Percentiles rank a stretch among this genome's conserved stretches.
Evolutionary conservation across 2,113 vertebrate genomes (phyloP).

Genomic region (Pterocles orientalis): DNA sequence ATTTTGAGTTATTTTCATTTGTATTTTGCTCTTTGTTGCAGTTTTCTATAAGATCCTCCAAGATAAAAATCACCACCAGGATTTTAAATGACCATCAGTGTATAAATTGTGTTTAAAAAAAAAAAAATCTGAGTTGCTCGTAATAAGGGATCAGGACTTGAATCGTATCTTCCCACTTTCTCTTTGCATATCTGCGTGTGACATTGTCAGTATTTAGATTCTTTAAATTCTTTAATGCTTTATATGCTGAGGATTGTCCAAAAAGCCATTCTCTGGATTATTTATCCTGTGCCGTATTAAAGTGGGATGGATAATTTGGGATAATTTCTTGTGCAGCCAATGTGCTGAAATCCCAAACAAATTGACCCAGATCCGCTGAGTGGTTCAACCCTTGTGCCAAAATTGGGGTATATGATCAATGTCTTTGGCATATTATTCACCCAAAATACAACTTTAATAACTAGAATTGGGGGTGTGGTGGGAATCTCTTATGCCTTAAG

Average conservation of each 20-base stretch:
- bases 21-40: background rate
- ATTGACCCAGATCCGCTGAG: background rate
- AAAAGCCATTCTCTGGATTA: background rate
- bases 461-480: background rate
- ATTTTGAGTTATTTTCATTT: background rate
- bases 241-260: background rate
- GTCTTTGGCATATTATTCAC: background rate
- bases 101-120: background rate
- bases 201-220: background rate
- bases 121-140: background rate
- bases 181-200: fast-evolving
- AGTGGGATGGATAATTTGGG: background rate
- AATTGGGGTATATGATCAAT: background rate
- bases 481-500: background rate
- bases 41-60: background rate
- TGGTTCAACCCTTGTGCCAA: fast-evolving
- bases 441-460: background rate
- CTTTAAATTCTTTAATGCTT: background rate
- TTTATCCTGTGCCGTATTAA: background rate
- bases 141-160: background rate
- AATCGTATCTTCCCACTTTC: background rate
- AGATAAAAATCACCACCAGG: background rate
- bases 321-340: background rate
- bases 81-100: background rate
- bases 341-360: background rate